These are phyloP conservation scores for Philaenus spumarius DNA, from an alignment of 1,140 invertebrate species.

Conservation along the genomic window DNA sequence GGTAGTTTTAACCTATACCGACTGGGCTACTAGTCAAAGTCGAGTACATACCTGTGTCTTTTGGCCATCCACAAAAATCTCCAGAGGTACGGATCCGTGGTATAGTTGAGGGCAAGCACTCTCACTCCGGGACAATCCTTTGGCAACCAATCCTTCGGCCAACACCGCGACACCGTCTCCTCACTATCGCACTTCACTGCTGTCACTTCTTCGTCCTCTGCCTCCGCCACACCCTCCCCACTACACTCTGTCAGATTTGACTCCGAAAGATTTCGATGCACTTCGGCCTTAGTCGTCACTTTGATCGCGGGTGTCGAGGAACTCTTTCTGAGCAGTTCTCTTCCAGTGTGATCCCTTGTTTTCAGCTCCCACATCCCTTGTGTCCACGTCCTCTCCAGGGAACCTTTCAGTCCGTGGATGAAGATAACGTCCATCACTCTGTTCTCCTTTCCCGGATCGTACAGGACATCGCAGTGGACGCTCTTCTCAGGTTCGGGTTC, in stretches of 20 bases:
- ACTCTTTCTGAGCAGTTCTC: slow-evolving; percentile 12
- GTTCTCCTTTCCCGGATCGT: slow-evolving; percentile 26
- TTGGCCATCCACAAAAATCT: slow-evolving; percentile 58
- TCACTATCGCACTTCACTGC: not conserved
- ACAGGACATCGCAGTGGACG: slow-evolving; percentile 29
- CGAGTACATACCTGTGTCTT: slow-evolving; percentile 48
- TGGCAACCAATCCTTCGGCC: slow-evolving; percentile 62
- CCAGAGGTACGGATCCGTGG: slow-evolving; percentile 61
- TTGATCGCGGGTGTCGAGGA: slow-evolving; percentile 10
- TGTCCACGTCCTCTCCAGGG: slow-evolving; percentile 48
- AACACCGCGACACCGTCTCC: slow-evolving; percentile 48
- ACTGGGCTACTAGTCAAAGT: too few relatives aligned
- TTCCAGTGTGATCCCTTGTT: not conserved
- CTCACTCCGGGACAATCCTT: slow-evolving; percentile 56
- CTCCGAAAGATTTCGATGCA: slow-evolving; percentile 4
- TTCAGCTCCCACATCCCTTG: slow-evolving; percentile 44
- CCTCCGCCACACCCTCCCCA: not conserved
- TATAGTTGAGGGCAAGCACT: slow-evolving; percentile 62
- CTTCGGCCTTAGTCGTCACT: not conserved
- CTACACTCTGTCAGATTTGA: not conserved
- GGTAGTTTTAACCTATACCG: too few relatives aligned
- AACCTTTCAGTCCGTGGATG: slow-evolving; percentile 52
- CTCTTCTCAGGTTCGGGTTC: slow-evolving; percentile 19
- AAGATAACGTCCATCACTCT: slow-evolving; percentile 48
- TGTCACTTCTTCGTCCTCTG: not conserved